phyloP scores from a whole-genome alignment of 2,113 vertebrate species.

The Aleadryas rufinucha region DNA sequence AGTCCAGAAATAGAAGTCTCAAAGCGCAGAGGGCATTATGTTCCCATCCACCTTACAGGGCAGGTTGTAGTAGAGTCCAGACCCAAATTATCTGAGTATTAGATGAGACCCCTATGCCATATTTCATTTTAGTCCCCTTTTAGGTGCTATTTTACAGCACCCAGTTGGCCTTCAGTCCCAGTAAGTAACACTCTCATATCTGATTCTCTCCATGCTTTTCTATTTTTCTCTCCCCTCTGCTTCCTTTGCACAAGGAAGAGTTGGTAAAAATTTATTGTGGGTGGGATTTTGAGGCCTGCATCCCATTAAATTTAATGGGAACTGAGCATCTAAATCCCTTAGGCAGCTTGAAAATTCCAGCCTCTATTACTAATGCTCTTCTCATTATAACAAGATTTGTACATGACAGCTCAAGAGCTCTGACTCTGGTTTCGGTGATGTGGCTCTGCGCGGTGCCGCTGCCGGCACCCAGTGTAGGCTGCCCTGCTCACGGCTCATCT shows the following conservation, averaged over 20 bases:
- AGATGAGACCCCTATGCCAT: not conserved
- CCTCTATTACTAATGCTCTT: conserved; percentile 48
- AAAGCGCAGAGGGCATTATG: not conserved
- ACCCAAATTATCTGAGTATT: not conserved
- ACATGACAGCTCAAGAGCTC: conserved; percentile 47
- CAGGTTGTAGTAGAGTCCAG: not conserved
- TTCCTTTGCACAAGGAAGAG: not conserved
- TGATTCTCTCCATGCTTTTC: not conserved
- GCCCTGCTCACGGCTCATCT: not conserved
- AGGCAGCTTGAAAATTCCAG: conserved; percentile 66
- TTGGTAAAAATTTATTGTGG: conserved; percentile 50
- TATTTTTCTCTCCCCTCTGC: not conserved
- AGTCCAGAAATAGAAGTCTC: conserved; percentile 30
- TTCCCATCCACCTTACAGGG: not conserved
- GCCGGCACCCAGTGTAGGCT: not conserved
- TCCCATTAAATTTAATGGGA: conserved; percentile 62
- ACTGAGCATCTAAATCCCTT: conserved; percentile 60
- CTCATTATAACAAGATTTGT: conserved; percentile 61
- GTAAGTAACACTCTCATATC: not conserved
- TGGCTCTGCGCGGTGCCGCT: not conserved
- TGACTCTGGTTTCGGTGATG: not conserved
- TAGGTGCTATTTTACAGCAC: not conserved
- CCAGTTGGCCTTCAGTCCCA: not conserved
- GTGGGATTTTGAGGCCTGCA: conserved; percentile 25
- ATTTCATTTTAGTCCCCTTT: not conserved